A percentile compares a stretch with the other conserved stretches of the same genome.
These are phyloP conservation scores for Dolichallabes microphthalmus DNA, from an alignment of 2,113 vertebrate genomes.

Conservation along the genomic window DNA sequence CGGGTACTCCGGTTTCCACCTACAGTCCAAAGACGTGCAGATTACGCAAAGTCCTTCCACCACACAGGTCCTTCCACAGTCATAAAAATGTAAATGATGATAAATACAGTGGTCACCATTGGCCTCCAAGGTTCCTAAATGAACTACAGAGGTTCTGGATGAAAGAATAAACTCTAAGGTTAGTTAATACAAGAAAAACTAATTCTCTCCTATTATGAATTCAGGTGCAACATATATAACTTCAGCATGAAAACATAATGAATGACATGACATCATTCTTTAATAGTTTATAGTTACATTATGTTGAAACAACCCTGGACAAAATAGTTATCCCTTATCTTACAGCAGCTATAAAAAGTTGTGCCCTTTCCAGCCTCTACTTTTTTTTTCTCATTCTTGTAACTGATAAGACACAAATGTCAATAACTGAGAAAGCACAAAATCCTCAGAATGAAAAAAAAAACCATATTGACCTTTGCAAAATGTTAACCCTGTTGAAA, in stretches of 20 bases:
- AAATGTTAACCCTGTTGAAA: no score
- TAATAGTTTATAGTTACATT: neutral
- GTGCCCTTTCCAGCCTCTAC: neutral
- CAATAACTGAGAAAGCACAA: neutral
- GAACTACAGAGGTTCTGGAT: neutral
- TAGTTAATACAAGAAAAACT: neutral
- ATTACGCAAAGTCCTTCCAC: no score
- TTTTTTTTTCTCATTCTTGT: neutral
- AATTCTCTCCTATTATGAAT: no score
- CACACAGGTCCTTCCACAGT: no score
- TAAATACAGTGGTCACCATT: no score
- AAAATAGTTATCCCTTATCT: neutral
- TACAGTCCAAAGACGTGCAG: no score
- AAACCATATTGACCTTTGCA: no score
- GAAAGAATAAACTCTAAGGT: neutral
- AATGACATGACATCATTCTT: neutral
- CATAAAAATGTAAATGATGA: no score
- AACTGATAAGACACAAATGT: neutral
- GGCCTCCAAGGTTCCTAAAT: no score
- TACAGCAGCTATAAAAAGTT: neutral
- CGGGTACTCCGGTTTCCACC: no score
- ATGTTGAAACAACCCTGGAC: neutral
- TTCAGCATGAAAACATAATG: neutral
- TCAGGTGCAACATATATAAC: neutral
- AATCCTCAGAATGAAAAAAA: neutral